Evolutionary conservation across 37 sponge, comb jelly and placozoan species (phyloP), one percentile per base, ranked within the genome.

Genomic region (Agelas oroides): DNA sequence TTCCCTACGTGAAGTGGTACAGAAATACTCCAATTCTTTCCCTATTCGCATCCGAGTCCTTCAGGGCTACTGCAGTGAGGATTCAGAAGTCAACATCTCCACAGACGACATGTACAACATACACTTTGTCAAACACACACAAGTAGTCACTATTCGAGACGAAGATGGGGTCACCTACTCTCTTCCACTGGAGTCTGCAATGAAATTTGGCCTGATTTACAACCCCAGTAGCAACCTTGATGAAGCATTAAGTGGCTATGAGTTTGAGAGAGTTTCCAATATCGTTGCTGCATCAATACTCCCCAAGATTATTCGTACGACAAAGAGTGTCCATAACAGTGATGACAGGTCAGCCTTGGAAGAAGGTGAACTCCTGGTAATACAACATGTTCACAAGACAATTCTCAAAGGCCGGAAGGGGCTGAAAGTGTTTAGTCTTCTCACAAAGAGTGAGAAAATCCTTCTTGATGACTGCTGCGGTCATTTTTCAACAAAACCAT

Each of bases 251-350:
- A 35, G 35, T 63, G 88, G 88, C 0, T 75, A 80, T 34, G 31
- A 20, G 25, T 87, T 87, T 24, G 30, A 70, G 59, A 80, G 52
- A 1, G 64, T 72, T 0, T 13, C 73, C 1, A 76, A 87, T 28
- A 3, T 87, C 0, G 75, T 75, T 68, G 19, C 77, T 0, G 20
- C 56, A 0, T 13, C 34, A 31, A 53, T 37, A 23, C 71, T 84
- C 28, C 90, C 90, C 28, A 70, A 71, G 60, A 37, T 83, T 1
- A 56, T 89, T 3, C 46, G 84, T n/a, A 66, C 90, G 32, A 77
- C 60, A 19, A 71, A 63, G 12, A 8, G 58, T 20, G 65, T 67
- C 19, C 53, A 33, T 1, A 37, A 30, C 74, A 39, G 24, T 19
- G 75, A 74, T 20, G 75, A 34, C 15, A 64, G 52, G 1, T 18